Base-by-base conservation (phyloP, 53 echinoderm and acorn worm genomes). In the Temnopleurus reevesii region DNA sequence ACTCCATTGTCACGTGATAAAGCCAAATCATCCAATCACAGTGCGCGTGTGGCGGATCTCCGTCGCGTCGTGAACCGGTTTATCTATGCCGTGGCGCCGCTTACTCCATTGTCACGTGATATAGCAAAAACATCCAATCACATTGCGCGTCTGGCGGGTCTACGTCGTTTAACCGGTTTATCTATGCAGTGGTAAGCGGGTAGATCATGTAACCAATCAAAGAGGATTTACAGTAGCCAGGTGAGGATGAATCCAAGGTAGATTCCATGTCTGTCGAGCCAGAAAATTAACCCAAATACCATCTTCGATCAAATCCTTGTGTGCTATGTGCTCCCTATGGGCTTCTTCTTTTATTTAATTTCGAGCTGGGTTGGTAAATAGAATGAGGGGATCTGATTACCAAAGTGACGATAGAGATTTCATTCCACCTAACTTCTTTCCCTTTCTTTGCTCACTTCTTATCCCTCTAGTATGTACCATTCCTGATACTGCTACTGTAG, bases 271-370 rank as follows among this genome's bases (percentile, higher is more conserved):
- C 49, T 47, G 51, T 29, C 79, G 49, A 79, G 49, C 51, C 46
- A 49, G 46, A 26, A 49, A 79, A 79, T 79, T 79, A 79, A 79
- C 79, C 79, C 79, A 79, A 79, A 79, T 79, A 47, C 79, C 49
- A 49, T 47, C 49, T 46, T 29, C 46, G 46, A 29, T 27, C 79
- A 5, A 15, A 26, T 38, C 43, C 10, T 38, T 21, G 71, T 71
- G 71, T 41, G 38, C 1, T n/a, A 9, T 71, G 2, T 71, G 41
- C 38, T 27, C 13, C 47, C 71, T 23, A 71, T 41, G 38, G 71
- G 43, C 21, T 41, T 41, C 8, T 38, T 38, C 38, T 41, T 71
- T 71, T 71, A 71, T 71, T 71, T 71, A 71, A 71, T 71, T 71
- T 71, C 71, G 71, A 41, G 71, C 71, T 71, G 19, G 71, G 71